Percentiles rank a stretch among this genome's conserved stretches.
phyloP scores from a whole-genome alignment of 2,888 invertebrate species.

The Steinernema scapterisci region DNA sequence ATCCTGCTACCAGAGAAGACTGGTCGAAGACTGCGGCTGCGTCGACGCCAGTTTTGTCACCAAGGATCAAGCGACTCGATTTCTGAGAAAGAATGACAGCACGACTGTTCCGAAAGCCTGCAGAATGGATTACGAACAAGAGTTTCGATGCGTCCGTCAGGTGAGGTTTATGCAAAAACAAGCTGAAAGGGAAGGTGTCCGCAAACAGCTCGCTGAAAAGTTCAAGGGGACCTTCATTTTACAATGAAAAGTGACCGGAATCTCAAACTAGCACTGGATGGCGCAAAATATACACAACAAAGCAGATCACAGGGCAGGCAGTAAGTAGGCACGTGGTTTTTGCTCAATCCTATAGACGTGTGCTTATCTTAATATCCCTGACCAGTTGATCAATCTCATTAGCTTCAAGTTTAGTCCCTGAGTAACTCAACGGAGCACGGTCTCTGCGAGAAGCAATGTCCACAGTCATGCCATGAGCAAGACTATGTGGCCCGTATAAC shows the following conservation, averaged over 20 bases:
- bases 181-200: too few relatives aligned
- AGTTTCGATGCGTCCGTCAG: neutral
- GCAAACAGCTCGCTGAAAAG: too few relatives aligned
- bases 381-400: too few relatives aligned
- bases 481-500: slow-evolving; percentile 18
- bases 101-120: slow-evolving; percentile 24
- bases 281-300: too few relatives aligned
- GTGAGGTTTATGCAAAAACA: neutral
- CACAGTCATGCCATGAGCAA: slow-evolving; percentile 30
- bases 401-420: neutral
- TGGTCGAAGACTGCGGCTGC: slow-evolving; percentile 23
- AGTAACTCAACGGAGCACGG: slow-evolving; percentile 10
- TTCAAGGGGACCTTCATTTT: too few relatives aligned
- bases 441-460: slow-evolving; percentile 17
- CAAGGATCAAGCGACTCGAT: slow-evolving; percentile 1
- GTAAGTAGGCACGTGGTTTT: too few relatives aligned
- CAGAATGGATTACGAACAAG: neutral
- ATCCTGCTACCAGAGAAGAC: neutral
- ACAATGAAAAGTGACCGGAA: too few relatives aligned
- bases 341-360: too few relatives aligned
- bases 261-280: too few relatives aligned
- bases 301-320: too few relatives aligned
- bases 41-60: slow-evolving; percentile 25
- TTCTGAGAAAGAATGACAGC: neutral
- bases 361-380: too few relatives aligned